Base-by-base conservation (phyloP, 1,140 invertebrate genomes). In the Colletes gigas region DNA sequence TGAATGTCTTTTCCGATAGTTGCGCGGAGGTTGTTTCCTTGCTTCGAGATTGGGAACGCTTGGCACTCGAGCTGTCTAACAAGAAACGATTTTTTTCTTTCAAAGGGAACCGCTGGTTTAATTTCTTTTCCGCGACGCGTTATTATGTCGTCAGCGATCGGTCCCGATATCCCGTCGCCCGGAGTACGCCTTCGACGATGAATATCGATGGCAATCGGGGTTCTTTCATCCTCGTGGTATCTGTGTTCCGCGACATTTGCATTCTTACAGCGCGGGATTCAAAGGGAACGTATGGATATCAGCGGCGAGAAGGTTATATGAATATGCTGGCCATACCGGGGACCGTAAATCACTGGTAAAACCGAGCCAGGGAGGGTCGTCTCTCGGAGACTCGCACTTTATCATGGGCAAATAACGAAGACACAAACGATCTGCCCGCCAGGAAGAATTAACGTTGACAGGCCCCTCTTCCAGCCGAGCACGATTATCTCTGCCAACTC, bases 241-340 rank as follows among this genome's bases (percentile, higher is more conserved):
- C 57, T 44, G 44, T 63, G 59, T 68, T 47, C 50, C 39, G 57
- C 69, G 44, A 44, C 30, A 83, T 83, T 73, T 69, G 78, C 82
- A 83, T 83, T 83, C 78, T 72, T 82, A 71, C 79, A 30, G 60
- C 50, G 71, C 47, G 60, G 44, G 63, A 83, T 76, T 85, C 75
- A 73, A 88, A 85, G 81, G 67, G 72, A 87, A 88, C 86, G 81
- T 87, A 88, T 87, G 86, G 86, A 84, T 88, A 82, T 89, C 84
- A 88, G 78, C 70, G 78, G 44, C 52, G 81, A 76, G 78, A 81
- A 63, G 85, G 83, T 89, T 83, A 82, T 88, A 84, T 84, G 86
- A 89, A 89, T 89, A 89, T 83, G 85, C 79, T 52, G 65, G 78
- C 55, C 60, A 74, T 82, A 68, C 69, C 47, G 73, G 62, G 30